These are phyloP conservation scores for Melanotaenia nigrans DNA, from an alignment of 2,797 vertebrate species.

Conservation along the genomic window DNA sequence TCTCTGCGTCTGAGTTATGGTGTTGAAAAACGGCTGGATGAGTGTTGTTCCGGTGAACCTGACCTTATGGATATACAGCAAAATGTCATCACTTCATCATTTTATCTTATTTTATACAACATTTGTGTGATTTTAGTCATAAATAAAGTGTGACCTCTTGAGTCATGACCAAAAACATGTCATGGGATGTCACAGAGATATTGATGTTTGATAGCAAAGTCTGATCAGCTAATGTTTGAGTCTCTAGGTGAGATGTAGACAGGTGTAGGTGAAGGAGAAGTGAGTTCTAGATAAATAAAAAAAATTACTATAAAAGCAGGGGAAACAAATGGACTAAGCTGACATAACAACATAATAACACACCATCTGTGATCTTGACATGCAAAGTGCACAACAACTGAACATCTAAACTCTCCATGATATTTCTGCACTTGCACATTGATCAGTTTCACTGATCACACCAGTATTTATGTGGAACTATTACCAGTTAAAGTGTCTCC, in stretches of 20 bases:
- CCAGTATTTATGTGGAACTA: neutral
- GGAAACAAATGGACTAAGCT: neutral
- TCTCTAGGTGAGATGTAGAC: neutral
- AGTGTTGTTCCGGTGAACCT: neutral
- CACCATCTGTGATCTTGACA: too few species aligned
- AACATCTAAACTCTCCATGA: too few species aligned
- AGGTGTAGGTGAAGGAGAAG: slow-evolving; percentile 3
- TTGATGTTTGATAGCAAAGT: neutral
- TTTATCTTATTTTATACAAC: neutral
- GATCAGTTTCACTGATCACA: slow-evolving; percentile 3
- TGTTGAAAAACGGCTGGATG: neutral
- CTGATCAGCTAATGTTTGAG: neutral
- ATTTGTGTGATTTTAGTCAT: neutral
- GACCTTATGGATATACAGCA: neutral
- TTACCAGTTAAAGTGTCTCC: too few species aligned
- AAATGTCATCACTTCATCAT: neutral
- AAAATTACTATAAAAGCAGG: neutral
- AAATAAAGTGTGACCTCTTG: neutral
- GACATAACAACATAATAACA: neutral
- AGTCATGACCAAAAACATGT: neutral
- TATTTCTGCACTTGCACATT: neutral
- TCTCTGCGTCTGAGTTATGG: neutral
- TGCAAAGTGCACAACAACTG: too few species aligned
- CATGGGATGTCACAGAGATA: neutral
- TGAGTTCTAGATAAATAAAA: neutral